A percentile compares a stretch with the other conserved stretches of the same genome.
These are phyloP conservation scores for Nesogale talazaci DNA, from an alignment of 2,113 vertebrate species.

Conservation along the genomic window DNA sequence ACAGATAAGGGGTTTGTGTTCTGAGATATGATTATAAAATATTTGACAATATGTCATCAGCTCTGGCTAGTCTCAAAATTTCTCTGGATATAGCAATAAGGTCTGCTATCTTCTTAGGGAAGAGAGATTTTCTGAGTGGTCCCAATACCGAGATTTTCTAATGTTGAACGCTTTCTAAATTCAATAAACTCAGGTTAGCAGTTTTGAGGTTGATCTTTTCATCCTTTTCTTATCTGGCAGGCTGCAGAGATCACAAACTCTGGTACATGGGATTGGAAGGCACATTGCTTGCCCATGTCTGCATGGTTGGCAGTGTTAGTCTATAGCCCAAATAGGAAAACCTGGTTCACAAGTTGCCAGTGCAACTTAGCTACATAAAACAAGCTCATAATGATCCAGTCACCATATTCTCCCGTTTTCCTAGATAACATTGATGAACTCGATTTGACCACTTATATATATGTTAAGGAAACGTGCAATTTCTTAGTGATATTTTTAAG, in stretches of 20 bases:
- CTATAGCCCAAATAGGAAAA: background rate
- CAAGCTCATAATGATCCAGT: background rate
- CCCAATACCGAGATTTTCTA: background rate
- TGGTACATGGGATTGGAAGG: background rate
- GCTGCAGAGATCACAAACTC: background rate
- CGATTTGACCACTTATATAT: background rate
- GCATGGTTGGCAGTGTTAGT: background rate
- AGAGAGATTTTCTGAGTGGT: conserved; percentile 9
- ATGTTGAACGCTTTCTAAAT: conserved; percentile 49
- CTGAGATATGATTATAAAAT: background rate
- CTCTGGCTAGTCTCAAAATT: background rate
- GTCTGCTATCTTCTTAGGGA: background rate
- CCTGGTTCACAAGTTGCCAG: background rate
- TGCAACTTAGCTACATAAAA: background rate
- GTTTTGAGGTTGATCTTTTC: conserved; percentile 42
- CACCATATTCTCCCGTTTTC: background rate
- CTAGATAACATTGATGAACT: background rate
- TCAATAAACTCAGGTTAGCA: conserved; percentile 51
- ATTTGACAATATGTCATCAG: background rate
- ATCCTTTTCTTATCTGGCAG: conserved; percentile 49
- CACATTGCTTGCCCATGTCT: background rate
- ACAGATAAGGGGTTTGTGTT: background rate
- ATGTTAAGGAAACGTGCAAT: background rate
- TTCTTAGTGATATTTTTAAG: background rate
- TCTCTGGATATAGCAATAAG: background rate